A percentile compares a stretch with the other conserved stretches of the same genome.
Evolutionary conservation across 1,140 invertebrate species (phyloP).

Genomic region (Pogonomyrmex barbatus): DNA sequence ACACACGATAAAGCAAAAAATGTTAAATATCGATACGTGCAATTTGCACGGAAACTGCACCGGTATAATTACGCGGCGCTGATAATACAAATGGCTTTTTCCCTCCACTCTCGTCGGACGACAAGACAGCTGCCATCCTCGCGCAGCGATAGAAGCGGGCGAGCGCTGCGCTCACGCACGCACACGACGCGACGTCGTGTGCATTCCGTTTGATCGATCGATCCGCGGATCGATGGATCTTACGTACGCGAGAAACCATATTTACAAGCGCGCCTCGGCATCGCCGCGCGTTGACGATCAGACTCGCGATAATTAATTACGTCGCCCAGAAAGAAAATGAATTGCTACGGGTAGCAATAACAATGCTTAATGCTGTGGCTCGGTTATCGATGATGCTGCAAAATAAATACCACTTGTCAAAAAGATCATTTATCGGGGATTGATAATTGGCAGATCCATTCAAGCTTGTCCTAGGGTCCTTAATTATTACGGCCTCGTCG

Average conservation of each 20-base stretch:
- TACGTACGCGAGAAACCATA: slow-evolving; percentile 62
- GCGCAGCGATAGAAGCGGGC: slow-evolving; percentile 29
- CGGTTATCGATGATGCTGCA: slow-evolving; percentile 71
- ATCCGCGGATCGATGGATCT: slow-evolving; percentile 72
- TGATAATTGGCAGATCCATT: slow-evolving; percentile 68
- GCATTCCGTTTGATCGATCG: slow-evolving; percentile 72
- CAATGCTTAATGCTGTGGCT: slow-evolving; percentile 67
- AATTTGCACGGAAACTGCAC: slow-evolving; percentile 55
- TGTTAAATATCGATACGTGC: slow-evolving; percentile 61
- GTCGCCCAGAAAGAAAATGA: slow-evolving; percentile 67
- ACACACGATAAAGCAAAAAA: background rate
- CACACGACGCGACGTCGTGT: slow-evolving; percentile 54
- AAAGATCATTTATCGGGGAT: slow-evolving; percentile 68
- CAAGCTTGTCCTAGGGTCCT: slow-evolving; percentile 24
- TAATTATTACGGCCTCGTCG: slow-evolving; percentile 35
- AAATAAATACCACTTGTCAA: slow-evolving; percentile 72
- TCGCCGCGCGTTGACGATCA: slow-evolving; percentile 56
- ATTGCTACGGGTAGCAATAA: slow-evolving; percentile 69
- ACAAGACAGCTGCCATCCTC: slow-evolving; percentile 70
- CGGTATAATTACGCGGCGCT: slow-evolving; percentile 63
- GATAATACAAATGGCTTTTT: slow-evolving; percentile 67
- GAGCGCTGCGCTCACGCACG: slow-evolving; percentile 56
- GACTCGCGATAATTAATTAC: slow-evolving; percentile 72
- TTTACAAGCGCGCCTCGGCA: slow-evolving; percentile 49
- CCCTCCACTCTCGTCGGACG: slow-evolving; percentile 9